These are phyloP conservation scores for Peucedramus taeniatus DNA, from an alignment of 2,113 vertebrate genomes.

Conservation along the genomic window DNA sequence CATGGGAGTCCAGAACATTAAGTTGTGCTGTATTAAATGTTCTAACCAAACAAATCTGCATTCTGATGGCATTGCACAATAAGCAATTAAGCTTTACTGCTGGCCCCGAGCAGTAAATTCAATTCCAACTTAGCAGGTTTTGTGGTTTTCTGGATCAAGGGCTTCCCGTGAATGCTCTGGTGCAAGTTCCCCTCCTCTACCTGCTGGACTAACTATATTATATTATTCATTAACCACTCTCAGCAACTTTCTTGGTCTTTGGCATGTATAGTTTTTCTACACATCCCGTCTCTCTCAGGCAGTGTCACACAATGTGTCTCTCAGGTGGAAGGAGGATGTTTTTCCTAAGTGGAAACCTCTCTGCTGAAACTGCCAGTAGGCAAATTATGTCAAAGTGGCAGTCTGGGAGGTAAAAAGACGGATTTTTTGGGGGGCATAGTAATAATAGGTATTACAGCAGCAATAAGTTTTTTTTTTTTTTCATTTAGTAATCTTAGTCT, in stretches of 20 bases:
- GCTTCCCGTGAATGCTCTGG: not conserved
- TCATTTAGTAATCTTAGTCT: not conserved
- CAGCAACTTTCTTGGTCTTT: not conserved
- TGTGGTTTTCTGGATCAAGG: not conserved
- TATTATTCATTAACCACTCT: not conserved
- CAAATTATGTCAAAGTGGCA: not conserved
- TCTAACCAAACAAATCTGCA: not conserved
- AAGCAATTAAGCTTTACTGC: not conserved
- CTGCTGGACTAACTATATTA: not conserved
- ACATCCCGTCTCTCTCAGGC: fast-evolving
- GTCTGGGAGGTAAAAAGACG: not conserved
- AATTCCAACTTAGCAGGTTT: not conserved
- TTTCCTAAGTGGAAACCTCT: not conserved
- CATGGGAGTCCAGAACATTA: not conserved
- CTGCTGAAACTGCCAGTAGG: not conserved
- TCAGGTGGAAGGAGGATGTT: not conserved
- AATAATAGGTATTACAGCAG: not conserved
- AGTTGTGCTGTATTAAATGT: not conserved
- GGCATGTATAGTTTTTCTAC: not conserved
- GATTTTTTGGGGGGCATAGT: not conserved
- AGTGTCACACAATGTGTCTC: not conserved
- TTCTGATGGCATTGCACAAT: not conserved
- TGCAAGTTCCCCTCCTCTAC: not conserved
- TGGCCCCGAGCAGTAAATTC: not conserved
- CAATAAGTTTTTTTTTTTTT: not conserved